Evolutionary conservation across 2,888 invertebrate species (phyloP).

Genomic region (Mycogona germanica): DNA sequence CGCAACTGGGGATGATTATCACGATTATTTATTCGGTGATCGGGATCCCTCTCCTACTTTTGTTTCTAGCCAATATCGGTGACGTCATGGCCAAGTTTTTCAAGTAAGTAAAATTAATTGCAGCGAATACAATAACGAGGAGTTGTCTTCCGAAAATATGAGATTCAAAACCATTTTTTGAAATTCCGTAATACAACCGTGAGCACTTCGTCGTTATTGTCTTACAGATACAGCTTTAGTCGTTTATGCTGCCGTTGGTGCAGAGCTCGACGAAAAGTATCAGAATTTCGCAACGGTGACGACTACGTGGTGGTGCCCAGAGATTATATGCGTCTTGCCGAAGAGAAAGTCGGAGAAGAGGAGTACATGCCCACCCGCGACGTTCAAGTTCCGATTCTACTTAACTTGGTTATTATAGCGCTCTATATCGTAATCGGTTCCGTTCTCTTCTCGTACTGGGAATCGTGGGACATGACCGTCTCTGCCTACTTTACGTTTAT

Average conservation of each 20-base stretch:
- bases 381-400: conserved; percentile 15
- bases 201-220: not conserved
- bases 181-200: not conserved
- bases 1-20: conserved; percentile 25
- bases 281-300: conserved; percentile 22
- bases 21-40: conserved; percentile 25
- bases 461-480: conserved; percentile 22
- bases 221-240: conserved; percentile 17
- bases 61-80: conserved; percentile 26
- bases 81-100: conserved; percentile 24
- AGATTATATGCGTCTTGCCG: conserved; percentile 18
- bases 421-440: conserved; percentile 23
- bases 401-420: conserved; percentile 20
- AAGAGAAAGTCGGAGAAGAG: conserved; percentile 22
- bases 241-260: conserved; percentile 25
- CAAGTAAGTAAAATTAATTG: conserved; percentile 14
- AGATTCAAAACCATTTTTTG: too few relatives aligned
- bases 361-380: conserved; percentile 24
- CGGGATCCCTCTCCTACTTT: conserved; percentile 25
- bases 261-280: conserved; percentile 21
- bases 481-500: conserved; percentile 34
- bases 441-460: conserved; percentile 23
- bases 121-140: not conserved
- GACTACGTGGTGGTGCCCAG: conserved; percentile 17
- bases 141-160: not conserved